Percentiles rank a stretch among this genome's conserved stretches.
These are phyloP conservation scores for Percopsis omiscomaycus DNA, from an alignment of 2,797 vertebrate species.

Conservation along the genomic window DNA sequence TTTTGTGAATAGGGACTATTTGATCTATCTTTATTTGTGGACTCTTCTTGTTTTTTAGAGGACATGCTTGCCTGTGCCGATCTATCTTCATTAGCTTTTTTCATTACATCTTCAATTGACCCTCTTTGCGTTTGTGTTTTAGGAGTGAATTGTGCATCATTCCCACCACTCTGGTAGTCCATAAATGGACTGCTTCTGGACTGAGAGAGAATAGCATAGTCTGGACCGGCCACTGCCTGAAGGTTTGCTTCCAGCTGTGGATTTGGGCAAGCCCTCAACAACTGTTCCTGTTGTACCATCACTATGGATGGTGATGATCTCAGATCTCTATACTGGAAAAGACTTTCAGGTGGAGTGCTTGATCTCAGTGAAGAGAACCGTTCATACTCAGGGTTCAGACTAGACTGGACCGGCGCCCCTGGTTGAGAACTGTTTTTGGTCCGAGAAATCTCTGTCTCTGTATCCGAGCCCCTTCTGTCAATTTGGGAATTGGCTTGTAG, in stretches of 20 bases:
- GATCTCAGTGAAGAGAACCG: constrained; percentile 33
- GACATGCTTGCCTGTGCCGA: constrained; percentile 19
- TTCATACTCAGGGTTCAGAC: constrained; percentile 29
- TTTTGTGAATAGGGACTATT: constrained; percentile 37
- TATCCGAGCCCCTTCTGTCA: constrained; percentile 38
- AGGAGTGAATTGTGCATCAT: constrained; percentile 13
- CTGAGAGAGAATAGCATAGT: constrained; percentile 28
- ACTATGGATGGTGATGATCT: not conserved
- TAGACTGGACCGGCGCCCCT: constrained; percentile 15
- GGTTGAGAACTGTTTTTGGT: constrained; percentile 13
- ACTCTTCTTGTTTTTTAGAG: constrained; percentile 46
- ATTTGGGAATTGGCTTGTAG: constrained; percentile 7
- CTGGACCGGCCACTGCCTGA: constrained; percentile 15
- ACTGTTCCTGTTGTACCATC: constrained; percentile 18
- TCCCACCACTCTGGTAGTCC: constrained; percentile 32
- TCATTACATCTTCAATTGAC: constrained; percentile 33
- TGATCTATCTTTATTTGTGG: constrained; percentile 32
- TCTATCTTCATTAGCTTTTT: constrained; percentile 42
- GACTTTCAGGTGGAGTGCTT: constrained; percentile 5
- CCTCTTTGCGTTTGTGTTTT: constrained; percentile 30
- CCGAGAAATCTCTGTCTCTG: constrained; percentile 25
- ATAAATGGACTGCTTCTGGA: constrained; percentile 17
- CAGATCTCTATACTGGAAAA: too few relatives aligned
- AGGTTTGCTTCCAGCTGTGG: constrained; percentile 27
- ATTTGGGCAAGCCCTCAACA: not conserved